Base-by-base conservation (phyloP, 2,113 vertebrate genomes). In the Asarcornis scutulata region DNA sequence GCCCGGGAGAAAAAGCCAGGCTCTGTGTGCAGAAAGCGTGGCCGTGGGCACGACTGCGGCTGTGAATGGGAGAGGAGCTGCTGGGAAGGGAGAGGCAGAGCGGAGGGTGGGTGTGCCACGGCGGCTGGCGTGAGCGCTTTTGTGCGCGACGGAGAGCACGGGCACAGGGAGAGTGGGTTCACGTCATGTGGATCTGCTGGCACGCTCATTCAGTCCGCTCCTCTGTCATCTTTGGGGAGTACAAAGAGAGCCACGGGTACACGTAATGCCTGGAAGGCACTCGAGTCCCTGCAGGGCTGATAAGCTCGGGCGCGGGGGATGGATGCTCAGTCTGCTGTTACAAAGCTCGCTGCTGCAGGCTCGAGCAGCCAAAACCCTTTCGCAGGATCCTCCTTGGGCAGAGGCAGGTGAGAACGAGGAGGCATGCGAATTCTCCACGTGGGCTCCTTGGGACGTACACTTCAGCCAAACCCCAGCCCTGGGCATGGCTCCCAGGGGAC, bases 1-100 rank as follows among this genome's bases (percentile, higher is more conserved):
- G 93, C 84, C 86, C 3, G 13, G 6, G 88, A 91, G 77, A 60
- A 71, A 55, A 66, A 46, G 91, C 81, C 79, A 16, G 5, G 86
- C 5, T 88, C 64, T 63, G 73, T 59, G 85, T n/a, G 84, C 89
- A 55, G 27, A 18, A 78, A 80, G 79, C 4, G 76, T 67, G 87
- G 78, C 89, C 50, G 42, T 86, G 89, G 91, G 83, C 89, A 85
- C 9, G 72, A 86, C 82, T 67, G 11, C 11, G 9, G 1, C 23
- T 13, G 76, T 1, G 86, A 87, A 62, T 12, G 75, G 78, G 36
- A 92, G 55, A 59, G 56, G 60, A 11, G 13, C 58, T 13, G 58
- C 38, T 13, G 5, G 71, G 74, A 52, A 81, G 72, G 81, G 38
- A 36, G 80, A 44, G 0, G 40, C 5, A 6, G 1, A 58, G 72